A percentile compares a stretch with the other conserved stretches of the same genome.
These are phyloP conservation scores for Astur gentilis DNA, from an alignment of 2,113 vertebrate species.

Conservation along the genomic window DNA sequence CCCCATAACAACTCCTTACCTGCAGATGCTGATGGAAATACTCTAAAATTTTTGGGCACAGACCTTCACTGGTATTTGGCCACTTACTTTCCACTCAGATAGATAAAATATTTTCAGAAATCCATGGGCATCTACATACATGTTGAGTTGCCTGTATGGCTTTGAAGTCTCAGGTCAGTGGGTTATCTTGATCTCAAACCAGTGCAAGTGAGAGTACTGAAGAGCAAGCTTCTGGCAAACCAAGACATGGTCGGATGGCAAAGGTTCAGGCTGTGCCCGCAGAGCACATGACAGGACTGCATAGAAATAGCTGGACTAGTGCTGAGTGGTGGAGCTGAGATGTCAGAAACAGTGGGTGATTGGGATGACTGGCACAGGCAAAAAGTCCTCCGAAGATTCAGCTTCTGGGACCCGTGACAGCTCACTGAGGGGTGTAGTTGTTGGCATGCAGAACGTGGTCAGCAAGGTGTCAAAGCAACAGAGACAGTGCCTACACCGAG, in stretches of 20 bases:
- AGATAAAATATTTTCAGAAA: background rate
- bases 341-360: background rate
- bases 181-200: background rate
- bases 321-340: background rate
- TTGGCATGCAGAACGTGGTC: accelerated
- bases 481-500: accelerated
- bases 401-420: accelerated
- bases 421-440: background rate
- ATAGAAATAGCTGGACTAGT: background rate
- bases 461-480: background rate
- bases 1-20: background rate
- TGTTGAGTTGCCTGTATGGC: background rate
- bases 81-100: background rate
- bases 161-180: background rate
- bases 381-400: background rate
- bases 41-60: background rate
- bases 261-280: background rate
- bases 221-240: background rate
- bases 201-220: background rate
- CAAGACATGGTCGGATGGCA: background rate
- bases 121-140: background rate
- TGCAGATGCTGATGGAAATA: background rate
- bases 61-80: background rate
- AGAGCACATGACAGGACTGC: background rate
- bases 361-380: background rate